These are phyloP conservation scores for Chirona hameri DNA, from an alignment of 2,888 invertebrate species.

Conservation along the genomic window DNA sequence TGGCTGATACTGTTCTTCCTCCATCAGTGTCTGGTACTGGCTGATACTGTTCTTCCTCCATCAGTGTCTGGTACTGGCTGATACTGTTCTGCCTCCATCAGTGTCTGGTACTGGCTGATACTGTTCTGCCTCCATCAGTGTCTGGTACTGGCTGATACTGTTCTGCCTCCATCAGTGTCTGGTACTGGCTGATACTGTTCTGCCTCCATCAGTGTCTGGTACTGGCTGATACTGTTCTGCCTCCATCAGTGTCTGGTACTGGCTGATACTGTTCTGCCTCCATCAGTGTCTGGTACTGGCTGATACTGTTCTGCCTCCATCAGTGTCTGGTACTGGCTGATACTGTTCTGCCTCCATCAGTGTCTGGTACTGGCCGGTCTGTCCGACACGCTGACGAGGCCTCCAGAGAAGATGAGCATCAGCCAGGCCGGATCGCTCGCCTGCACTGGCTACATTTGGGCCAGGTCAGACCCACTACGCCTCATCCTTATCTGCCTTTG, in stretches of 20 bases:
- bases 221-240: neutral
- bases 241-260: neutral
- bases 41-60: too few species aligned
- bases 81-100: neutral
- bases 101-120: neutral
- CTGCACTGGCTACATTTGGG: constrained; percentile 28
- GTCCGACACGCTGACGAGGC: neutral
- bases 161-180: neutral
- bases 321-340: constrained; percentile 10
- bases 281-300: neutral
- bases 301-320: neutral
- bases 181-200: neutral
- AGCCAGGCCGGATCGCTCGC: constrained; percentile 23
- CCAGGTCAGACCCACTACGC: neutral
- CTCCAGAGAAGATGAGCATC: constrained; percentile 14
- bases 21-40: neutral
- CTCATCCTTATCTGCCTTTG: too few species aligned
- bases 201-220: neutral
- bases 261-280: neutral
- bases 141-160: neutral
- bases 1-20: too few species aligned
- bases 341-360: neutral
- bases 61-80: neutral
- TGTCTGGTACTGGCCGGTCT: constrained; percentile 22
- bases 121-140: neutral